phyloP scores from a whole-genome alignment of 2,113 vertebrate genomes.

The Laticauda colubrina region DNA sequence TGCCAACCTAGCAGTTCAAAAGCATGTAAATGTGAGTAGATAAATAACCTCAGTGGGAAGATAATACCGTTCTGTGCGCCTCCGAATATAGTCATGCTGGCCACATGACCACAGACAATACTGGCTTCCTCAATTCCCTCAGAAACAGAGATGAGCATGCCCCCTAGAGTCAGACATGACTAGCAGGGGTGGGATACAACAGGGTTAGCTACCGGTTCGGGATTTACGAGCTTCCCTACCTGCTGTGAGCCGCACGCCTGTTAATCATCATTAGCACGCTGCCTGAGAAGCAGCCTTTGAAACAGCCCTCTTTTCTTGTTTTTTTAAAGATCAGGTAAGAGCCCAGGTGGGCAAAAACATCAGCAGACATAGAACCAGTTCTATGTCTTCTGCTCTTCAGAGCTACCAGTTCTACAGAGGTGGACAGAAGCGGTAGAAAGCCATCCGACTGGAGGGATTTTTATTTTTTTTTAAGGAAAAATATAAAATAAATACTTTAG shows the following conservation, averaged over 20 bases:
- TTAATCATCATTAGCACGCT: too few species aligned
- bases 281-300: too few species aligned
- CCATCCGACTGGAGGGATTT: not conserved
- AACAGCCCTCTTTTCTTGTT: too few species aligned
- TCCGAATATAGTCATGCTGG: not conserved
- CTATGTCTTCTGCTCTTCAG: too few species aligned
- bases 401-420: too few species aligned
- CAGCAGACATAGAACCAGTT: too few species aligned
- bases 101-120: not conserved
- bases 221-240: too few species aligned
- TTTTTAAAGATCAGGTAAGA: too few species aligned
- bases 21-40: not conserved
- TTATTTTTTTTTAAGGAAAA: not conserved
- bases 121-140: not conserved
- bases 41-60: not conserved
- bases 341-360: too few species aligned
- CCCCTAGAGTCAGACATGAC: not conserved
- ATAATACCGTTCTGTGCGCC: not conserved
- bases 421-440: too few species aligned
- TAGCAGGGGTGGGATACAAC: not conserved
- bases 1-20: not conserved
- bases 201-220: too few species aligned
- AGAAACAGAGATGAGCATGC: not conserved
- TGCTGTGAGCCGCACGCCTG: too few species aligned
- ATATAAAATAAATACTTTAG: not conserved